A percentile compares a stretch with the other conserved stretches of the same genome.
Conservation (phyloP, 1,140 invertebrate species). For the Bemisia tabaci region DNA sequence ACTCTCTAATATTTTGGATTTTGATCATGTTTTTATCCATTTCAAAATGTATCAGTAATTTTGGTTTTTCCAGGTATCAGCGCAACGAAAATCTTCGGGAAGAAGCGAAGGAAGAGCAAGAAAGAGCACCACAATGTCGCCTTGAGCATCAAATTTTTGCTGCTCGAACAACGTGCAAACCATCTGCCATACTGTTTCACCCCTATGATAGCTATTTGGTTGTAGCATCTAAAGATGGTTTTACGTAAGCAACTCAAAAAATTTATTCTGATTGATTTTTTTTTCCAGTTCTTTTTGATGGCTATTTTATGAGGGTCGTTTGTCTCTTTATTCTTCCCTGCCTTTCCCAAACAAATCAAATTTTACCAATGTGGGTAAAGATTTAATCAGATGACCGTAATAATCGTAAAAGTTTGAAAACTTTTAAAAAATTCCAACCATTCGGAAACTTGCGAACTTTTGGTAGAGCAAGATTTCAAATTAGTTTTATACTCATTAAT, state of each 20-base stretch:
- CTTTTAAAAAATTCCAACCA: conserved; percentile 10
- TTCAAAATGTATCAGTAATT: no score
- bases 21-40: no score
- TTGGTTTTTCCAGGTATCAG: conserved; percentile 40
- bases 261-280: no score
- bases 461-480: no score
- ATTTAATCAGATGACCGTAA: not conserved
- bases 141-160: conserved; percentile 74
- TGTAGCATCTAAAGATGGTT: conserved; percentile 70
- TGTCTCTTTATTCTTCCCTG: conserved; percentile 7
- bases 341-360: not conserved
- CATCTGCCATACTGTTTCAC: conserved; percentile 67
- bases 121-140: conserved; percentile 33
- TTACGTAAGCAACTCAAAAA: conserved; percentile 45
- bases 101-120: conserved; percentile 47
- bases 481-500: no score
- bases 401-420: not conserved
- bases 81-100: conserved; percentile 46
- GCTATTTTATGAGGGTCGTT: no score
- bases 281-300: conserved; percentile 11
- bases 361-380: not conserved
- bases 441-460: no score
- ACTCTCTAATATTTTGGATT: no score
- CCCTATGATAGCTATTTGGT: conserved; percentile 79
- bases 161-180: conserved; percentile 58